Base-by-base conservation (phyloP, 37 sponge, comb jelly and placozoan species). In the Hormiphora californensis region DNA sequence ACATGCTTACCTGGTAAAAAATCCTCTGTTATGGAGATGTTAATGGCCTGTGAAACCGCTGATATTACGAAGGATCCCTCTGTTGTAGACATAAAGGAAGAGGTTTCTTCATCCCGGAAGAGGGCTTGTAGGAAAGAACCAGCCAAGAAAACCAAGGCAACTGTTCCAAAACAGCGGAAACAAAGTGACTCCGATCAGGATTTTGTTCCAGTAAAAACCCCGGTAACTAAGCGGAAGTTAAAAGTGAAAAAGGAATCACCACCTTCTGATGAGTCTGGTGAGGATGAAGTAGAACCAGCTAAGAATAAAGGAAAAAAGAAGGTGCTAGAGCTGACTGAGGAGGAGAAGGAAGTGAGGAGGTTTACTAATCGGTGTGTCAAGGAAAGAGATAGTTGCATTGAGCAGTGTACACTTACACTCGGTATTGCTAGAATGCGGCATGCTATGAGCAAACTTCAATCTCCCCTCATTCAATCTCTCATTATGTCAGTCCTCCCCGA, bases 301-400 rank as follows among this genome's bases (percentile, higher is more conserved):
- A 11, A 3, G 43, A 22, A 5, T 36, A 33, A 40, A 15, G 43
- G 25, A 9, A 9, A 21, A 3, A 27, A 39, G 35, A 73, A 38
- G 25, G 46, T 36, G 32, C n/a, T n/a, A n/a, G 39, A 73, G 22
- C 44, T 73, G 43, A 40, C 46, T 41, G 81, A 73, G n/a, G 46
- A 1, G 17, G 81, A 73, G 43, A 73, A 73, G 43, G 81, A 73
- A 73, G 43, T 73, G 17, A 27, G 35, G 22, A 27, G 81, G n/a
- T 73, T 73, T 28, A 73, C 81, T 25, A 73, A 41, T 19, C 40
- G 81, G 25, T 73, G 81, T 73, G 4, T 73, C 4, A 73, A 73
- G 23, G 81, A 73, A 23, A 27, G 81, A 41, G 81, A 73, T 39
- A 36, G 39, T 17, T 73, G 81, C 25, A 43, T 73, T 5, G 81